Percentiles rank a stretch among this genome's conserved stretches.
Conservation (phyloP, 2,797 vertebrate species). For the Atherinosoma microstoma region DNA sequence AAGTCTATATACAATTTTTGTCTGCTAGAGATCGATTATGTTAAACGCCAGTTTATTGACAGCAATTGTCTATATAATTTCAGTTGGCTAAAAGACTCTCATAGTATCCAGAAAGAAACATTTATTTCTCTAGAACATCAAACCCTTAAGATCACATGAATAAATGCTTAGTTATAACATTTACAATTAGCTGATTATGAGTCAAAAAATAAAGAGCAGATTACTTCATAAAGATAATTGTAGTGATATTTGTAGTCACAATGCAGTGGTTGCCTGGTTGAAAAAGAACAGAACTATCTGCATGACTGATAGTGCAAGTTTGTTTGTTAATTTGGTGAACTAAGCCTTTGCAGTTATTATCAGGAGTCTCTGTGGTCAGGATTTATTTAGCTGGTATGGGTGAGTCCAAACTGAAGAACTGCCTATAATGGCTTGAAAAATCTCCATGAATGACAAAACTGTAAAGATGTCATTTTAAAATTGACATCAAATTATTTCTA, state of each 20-base stretch:
- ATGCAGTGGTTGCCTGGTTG: background rate
- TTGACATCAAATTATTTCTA: slow-evolving; percentile 3
- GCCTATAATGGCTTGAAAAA: background rate
- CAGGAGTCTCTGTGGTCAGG: slow-evolving; percentile 5
- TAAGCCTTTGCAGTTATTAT: slow-evolving; percentile 21
- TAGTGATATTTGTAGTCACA: background rate
- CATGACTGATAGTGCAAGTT: background rate
- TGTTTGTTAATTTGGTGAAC: slow-evolving; percentile 43
- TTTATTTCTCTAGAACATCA: background rate
- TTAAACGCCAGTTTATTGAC: background rate
- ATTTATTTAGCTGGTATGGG: slow-evolving; percentile 8
- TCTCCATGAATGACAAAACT: slow-evolving; percentile 2
- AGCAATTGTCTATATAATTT: background rate
- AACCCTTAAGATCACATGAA: background rate
- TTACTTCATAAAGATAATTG: background rate
- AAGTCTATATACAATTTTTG: background rate
- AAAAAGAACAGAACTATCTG: background rate
- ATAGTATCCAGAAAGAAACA: background rate
- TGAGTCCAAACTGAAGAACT: slow-evolving; percentile 26
- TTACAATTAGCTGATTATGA: background rate
- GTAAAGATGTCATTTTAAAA: background rate
- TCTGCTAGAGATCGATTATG: background rate
- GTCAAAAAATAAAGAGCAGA: slow-evolving; percentile 11
- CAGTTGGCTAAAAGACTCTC: background rate
- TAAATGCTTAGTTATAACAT: background rate